These are phyloP conservation scores for Cataglyphis rosenhaueri DNA, from an alignment of 2,888 invertebrate genomes.

Conservation along the genomic window DNA sequence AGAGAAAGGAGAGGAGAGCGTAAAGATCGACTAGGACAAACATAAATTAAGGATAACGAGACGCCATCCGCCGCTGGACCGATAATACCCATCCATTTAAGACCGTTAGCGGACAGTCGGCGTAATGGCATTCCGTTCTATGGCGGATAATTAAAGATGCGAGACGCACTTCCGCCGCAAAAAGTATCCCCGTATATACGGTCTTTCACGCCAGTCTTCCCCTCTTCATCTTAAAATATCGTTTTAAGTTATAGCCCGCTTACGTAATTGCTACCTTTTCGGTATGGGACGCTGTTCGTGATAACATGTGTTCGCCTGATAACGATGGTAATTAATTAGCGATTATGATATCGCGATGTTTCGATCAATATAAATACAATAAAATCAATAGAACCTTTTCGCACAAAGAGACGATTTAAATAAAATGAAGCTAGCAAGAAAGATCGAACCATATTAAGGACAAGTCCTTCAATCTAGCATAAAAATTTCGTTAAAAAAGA, in stretches of 20 bases:
- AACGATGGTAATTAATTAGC: constrained; percentile 42
- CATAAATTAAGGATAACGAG: constrained; percentile 76
- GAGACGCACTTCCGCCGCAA: constrained; percentile 55
- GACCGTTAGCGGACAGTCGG: constrained; percentile 67
- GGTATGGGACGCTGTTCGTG: constrained; percentile 45
- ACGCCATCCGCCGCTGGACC: constrained; percentile 56
- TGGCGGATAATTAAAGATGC: constrained; percentile 72
- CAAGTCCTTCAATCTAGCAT: neutral
- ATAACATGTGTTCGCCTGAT: constrained; percentile 13
- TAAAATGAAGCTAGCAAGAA: neutral
- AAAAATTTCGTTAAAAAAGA: neutral
- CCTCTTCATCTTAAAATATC: constrained; percentile 52
- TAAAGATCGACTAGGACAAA: constrained; percentile 61
- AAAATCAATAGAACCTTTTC: neutral
- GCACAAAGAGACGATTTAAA: neutral
- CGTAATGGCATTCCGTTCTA: constrained; percentile 70
- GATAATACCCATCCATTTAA: constrained; percentile 69
- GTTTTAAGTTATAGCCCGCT: constrained; percentile 64
- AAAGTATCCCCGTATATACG: constrained; percentile 33
- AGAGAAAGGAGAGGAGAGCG: constrained; percentile 15
- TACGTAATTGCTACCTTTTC: constrained; percentile 61
- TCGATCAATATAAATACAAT: neutral
- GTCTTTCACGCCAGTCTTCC: constrained; percentile 37
- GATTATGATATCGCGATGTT: constrained; percentile 1
- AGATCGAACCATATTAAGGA: neutral